Evolutionary conservation across 2,888 invertebrate species (phyloP).

Genomic region (Bhutanitis thaidina): DNA sequence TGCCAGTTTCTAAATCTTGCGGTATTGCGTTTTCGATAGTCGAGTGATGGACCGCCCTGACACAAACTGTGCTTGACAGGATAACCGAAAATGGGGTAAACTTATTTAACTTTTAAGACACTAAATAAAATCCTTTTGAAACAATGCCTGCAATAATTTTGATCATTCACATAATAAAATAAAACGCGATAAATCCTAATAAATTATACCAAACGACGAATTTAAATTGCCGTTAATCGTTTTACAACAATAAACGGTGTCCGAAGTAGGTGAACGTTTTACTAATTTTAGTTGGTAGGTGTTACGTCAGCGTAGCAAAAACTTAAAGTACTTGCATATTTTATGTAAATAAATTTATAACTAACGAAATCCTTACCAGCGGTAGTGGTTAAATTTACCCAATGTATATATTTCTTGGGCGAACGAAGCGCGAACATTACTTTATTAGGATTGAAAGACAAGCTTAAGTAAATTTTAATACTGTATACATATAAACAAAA

Average conservation of each 20-base stretch:
- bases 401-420: too few relatives aligned
- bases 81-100: constrained; percentile 56
- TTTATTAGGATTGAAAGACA: too few relatives aligned
- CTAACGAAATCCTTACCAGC: constrained; percentile 42
- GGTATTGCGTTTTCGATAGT: constrained; percentile 38
- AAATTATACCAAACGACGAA: constrained; percentile 55
- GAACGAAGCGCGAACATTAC: too few relatives aligned
- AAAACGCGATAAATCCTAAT: constrained; percentile 39
- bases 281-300: constrained; percentile 65
- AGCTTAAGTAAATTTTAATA: too few relatives aligned
- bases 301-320: constrained; percentile 63
- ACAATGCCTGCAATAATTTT: background rate
- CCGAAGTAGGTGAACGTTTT: constrained; percentile 61
- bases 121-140: background rate
- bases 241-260: constrained; percentile 53
- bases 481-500: too few relatives aligned
- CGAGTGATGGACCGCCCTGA: constrained; percentile 58
- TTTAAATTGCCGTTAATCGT: constrained; percentile 59
- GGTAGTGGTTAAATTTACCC: background rate
- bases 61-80: constrained; percentile 58
- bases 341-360: constrained; percentile 66
- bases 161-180: constrained; percentile 2
- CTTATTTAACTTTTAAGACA: constrained; percentile 22
- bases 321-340: constrained; percentile 59
- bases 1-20: constrained; percentile 45